A percentile compares a stretch with the other conserved stretches of the same genome.
Evolutionary conservation across 2,113 vertebrate species (phyloP).

Genomic region (Oryzias woworae): DNA sequence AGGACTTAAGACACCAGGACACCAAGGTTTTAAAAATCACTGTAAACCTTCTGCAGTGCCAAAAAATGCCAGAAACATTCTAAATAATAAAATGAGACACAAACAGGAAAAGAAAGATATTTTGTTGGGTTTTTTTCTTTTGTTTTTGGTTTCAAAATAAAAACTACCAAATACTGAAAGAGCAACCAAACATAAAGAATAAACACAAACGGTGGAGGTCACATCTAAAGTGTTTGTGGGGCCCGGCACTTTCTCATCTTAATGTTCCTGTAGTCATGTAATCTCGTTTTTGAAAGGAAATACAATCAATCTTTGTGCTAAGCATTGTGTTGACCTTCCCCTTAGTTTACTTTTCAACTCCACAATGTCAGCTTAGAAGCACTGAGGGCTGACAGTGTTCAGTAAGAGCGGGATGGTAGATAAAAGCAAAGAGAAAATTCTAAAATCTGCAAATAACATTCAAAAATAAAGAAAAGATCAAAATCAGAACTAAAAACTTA

Average conservation of each 20-base stretch:
- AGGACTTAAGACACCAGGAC: not conserved
- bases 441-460: too few relatives aligned
- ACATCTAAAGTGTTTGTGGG: not conserved
- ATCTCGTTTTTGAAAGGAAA: not conserved
- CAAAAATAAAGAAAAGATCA: too few relatives aligned
- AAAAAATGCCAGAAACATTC: not conserved
- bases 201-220: not conserved
- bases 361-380: not conserved
- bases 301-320: conserved; percentile 1
- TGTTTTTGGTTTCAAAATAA: not conserved
- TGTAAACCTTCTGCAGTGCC: not conserved
- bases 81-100: too few relatives aligned
- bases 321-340: not conserved
- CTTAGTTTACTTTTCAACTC: not conserved
- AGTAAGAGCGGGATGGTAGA: not conserved
- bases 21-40: not conserved
- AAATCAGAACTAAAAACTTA: too few relatives aligned
- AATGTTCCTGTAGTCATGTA: not conserved
- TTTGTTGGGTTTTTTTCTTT: not conserved
- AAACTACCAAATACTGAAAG: not conserved
- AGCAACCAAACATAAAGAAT: not conserved
- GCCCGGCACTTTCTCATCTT: not conserved
- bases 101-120: not conserved
- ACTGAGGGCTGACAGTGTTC: not conserved
- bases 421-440: not conserved